Conservation (phyloP, 1,140 invertebrate species). For the Leptoteleia sp. region DNA sequence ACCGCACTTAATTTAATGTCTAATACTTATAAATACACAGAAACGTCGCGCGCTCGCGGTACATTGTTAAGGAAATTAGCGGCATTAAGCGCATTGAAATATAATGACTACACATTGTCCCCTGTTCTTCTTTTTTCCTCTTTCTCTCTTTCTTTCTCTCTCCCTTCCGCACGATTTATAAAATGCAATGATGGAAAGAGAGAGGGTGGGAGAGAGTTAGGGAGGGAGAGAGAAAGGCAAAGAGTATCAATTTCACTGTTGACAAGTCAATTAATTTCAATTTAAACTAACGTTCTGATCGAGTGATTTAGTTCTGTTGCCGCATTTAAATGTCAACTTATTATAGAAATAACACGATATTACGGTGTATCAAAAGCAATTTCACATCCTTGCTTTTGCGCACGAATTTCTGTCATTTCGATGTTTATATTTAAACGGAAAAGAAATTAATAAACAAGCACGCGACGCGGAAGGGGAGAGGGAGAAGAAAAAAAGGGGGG, state of each 20-base stretch:
- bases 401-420: constrained; percentile 9
- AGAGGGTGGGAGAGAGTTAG: constrained; percentile 1
- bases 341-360: constrained; percentile 44
- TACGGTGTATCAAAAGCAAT: constrained; percentile 38
- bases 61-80: background rate
- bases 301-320: constrained; percentile 34
- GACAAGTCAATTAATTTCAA: constrained; percentile 65
- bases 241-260: constrained; percentile 43
- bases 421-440: constrained; percentile 16
- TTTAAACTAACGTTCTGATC: constrained; percentile 44
- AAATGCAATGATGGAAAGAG: background rate
- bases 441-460: too few species aligned
- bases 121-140: constrained; percentile 23
- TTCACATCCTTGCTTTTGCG: constrained; percentile 11
- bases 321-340: constrained; percentile 43
- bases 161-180: constrained; percentile 13
- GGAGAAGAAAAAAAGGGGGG: too few species aligned
- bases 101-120: constrained; percentile 24
- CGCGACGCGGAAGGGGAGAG: too few species aligned
- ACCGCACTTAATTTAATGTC: constrained; percentile 1
- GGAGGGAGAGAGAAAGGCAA: background rate
- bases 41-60: constrained; percentile 12
- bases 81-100: constrained; percentile 22
- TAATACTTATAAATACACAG: constrained; percentile 21
- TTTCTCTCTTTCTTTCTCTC: too few species aligned